A percentile compares a stretch with the other conserved stretches of the same genome.
Evolutionary conservation across 30 jellyfish, hydroid and myxozoan species (phyloP).

Genomic region (Cassiopea xamachana): DNA sequence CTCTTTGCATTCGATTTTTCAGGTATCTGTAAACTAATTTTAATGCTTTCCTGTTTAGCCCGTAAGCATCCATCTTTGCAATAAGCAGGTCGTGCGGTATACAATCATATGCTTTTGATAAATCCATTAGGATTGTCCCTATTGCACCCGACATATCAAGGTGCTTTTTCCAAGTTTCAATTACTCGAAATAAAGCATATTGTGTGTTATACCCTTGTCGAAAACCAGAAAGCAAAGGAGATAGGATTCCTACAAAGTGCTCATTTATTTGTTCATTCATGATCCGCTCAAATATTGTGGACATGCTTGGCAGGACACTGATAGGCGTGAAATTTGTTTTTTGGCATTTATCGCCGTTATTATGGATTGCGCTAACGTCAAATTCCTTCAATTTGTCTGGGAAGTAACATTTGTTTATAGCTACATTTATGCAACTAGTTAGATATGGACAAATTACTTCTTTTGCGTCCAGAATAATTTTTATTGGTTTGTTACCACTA

Average conservation of each 20-base stretch:
- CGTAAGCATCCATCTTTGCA: conserved; percentile 67
- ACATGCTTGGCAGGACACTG: too few relatives aligned
- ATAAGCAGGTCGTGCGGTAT: neutral
- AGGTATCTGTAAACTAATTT: neutral
- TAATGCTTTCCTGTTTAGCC: conserved; percentile 35
- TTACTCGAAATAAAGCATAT: neutral
- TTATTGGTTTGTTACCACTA: too few relatives aligned
- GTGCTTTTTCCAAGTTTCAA: conserved; percentile 28
- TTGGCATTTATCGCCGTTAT: too few relatives aligned
- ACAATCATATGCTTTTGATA: conserved; percentile 45
- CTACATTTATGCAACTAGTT: too few relatives aligned
- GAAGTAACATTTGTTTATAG: too few relatives aligned
- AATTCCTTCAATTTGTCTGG: too few relatives aligned
- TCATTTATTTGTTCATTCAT: neutral
- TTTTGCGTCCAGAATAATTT: too few relatives aligned
- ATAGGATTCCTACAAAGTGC: neutral
- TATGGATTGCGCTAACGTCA: too few relatives aligned
- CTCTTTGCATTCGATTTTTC: conserved; percentile 52
- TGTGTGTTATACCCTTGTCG: neutral
- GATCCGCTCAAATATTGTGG: neutral
- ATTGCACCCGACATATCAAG: conserved; percentile 35
- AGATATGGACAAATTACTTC: too few relatives aligned
- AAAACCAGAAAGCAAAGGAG: neutral
- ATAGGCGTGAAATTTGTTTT: too few relatives aligned
- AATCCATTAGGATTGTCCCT: conserved; percentile 47